Percentiles rank a stretch among this genome's conserved stretches.
phyloP scores from a whole-genome alignment of 2,113 vertebrate species.

The Telmatochromis brachygnathus region DNA sequence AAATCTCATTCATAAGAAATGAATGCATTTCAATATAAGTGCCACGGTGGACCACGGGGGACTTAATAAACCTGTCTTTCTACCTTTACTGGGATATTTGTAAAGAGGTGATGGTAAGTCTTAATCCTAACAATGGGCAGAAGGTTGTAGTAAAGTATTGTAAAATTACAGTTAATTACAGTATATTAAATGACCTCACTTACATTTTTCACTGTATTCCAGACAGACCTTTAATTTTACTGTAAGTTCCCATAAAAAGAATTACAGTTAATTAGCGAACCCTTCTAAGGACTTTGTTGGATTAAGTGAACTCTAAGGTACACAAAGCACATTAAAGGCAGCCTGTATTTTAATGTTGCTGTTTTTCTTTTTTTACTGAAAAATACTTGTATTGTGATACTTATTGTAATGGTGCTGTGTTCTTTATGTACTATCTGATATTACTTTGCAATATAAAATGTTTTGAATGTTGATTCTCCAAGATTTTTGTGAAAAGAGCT shows the following conservation, averaged over 20 bases:
- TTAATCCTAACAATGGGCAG: neutral
- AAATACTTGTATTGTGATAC: neutral
- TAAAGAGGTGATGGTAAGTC: neutral
- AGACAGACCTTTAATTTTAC: neutral
- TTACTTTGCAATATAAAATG: neutral
- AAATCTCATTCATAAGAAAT: neutral
- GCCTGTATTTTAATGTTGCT: neutral
- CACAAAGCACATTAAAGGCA: neutral
- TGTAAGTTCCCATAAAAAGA: neutral
- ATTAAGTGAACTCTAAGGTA: neutral
- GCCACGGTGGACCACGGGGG: neutral
- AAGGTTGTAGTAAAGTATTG: neutral
- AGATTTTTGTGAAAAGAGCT: neutral
- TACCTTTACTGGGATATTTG: neutral
- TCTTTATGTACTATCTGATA: neutral
- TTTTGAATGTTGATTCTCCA: neutral
- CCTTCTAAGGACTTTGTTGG: neutral
- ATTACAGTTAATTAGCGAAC: neutral
- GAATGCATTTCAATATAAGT: neutral
- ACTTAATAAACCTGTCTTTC: neutral
- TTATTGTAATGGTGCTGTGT: neutral
- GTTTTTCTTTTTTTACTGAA: neutral
- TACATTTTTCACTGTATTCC: neutral
- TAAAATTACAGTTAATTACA: neutral
- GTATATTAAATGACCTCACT: neutral